These are phyloP conservation scores for Hypolimnas misippus DNA, from an alignment of 2,888 invertebrate genomes.

Conservation along the genomic window DNA sequence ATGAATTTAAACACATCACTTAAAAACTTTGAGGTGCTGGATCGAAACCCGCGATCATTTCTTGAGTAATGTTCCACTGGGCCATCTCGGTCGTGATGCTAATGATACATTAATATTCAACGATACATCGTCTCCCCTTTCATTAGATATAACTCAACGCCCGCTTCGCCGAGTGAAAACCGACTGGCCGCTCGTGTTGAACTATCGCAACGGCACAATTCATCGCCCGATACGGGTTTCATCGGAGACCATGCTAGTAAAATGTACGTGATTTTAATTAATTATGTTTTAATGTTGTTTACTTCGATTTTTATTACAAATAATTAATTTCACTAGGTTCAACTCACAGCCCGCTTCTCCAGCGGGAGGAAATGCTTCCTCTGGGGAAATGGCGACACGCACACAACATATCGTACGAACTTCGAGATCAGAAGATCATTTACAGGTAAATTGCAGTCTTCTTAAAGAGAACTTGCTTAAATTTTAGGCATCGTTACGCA, in stretches of 20 bases:
- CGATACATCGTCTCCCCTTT: slow-evolving; percentile 17
- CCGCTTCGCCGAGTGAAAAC: slow-evolving; percentile 79
- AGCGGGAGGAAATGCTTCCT: slow-evolving; percentile 57
- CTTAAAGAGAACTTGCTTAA: no score
- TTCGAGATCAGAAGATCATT: slow-evolving; percentile 95
- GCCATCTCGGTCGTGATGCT: background rate
- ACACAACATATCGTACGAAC: slow-evolving; percentile 90
- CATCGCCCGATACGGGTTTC: slow-evolving; percentile 76
- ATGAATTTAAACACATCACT: background rate
- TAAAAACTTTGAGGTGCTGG: background rate
- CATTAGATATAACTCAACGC: slow-evolving; percentile 79
- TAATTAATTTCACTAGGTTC: slow-evolving; percentile 58
- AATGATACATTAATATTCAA: slow-evolving; percentile 14
- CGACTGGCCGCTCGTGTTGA: slow-evolving; percentile 68
- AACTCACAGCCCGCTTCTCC: slow-evolving; percentile 81
- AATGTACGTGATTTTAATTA: slow-evolving; percentile 53
- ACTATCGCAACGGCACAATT: slow-evolving; percentile 77
- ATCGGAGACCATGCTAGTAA: slow-evolving; percentile 68
- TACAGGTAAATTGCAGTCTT: slow-evolving; percentile 83
- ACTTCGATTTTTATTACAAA: background rate
- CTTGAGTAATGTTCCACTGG: background rate
- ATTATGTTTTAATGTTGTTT: background rate
- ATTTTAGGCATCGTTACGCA: no score
- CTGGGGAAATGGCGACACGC: slow-evolving; percentile 68
- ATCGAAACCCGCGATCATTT: background rate